These are phyloP conservation scores for Andrena minutula DNA, from an alignment of 2,888 invertebrate genomes.

Conservation along the genomic window DNA sequence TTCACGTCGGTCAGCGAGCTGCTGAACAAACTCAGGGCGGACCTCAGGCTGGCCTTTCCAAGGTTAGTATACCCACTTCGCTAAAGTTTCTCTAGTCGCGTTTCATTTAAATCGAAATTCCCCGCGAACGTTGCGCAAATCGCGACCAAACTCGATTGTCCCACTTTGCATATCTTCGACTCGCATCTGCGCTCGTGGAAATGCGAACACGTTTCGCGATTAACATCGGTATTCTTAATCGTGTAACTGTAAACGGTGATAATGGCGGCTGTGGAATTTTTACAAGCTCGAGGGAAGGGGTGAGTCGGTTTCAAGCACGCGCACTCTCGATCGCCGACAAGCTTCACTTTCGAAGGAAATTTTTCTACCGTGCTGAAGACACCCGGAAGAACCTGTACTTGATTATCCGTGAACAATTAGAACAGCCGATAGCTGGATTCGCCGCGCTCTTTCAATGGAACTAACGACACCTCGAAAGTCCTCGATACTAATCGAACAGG, in stretches of 20 bases:
- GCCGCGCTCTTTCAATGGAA: slow-evolving; percentile 44
- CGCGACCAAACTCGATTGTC: not conserved
- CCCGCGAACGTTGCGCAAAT: slow-evolving; percentile 5
- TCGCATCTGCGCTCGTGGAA: not conserved
- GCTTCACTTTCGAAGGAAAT: slow-evolving; percentile 45
- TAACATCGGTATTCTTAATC: slow-evolving; percentile 13
- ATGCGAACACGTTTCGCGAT: not conserved
- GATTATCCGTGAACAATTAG: slow-evolving; percentile 63
- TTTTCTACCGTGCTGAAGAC: not conserved
- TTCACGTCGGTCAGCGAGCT: slow-evolving; percentile 95
- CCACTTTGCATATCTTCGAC: slow-evolving; percentile 3
- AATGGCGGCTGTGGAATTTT: not conserved
- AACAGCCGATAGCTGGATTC: slow-evolving; percentile 32
- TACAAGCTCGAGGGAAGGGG: not conserved
- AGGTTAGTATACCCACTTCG: slow-evolving; percentile 88
- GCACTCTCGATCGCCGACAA: not conserved
- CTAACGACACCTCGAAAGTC: slow-evolving; percentile 46
- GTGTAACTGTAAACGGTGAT: not conserved
- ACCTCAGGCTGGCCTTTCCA: slow-evolving; percentile 94
- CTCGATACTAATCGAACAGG: slow-evolving; percentile 45
- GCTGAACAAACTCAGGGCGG: slow-evolving; percentile 93
- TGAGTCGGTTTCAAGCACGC: too few species aligned
- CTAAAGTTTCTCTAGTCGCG: not conserved
- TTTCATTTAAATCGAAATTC: not conserved
- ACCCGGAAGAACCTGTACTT: slow-evolving; percentile 35